Evolutionary conservation across 1,140 invertebrate genomes (phyloP).

Genomic region (Orius laevigatus): DNA sequence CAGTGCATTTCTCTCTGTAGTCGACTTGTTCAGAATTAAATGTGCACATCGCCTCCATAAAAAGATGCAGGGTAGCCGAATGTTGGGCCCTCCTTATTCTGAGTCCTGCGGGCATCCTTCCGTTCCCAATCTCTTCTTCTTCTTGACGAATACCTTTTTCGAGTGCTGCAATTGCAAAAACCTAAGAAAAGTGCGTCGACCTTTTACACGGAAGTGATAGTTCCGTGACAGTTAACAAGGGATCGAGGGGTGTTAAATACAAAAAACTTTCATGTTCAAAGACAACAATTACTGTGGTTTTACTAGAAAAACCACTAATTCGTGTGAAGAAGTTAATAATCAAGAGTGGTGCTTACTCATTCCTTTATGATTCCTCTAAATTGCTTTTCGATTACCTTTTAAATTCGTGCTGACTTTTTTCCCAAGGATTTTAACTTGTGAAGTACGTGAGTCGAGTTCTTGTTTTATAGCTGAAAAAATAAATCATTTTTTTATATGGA

Average conservation of each 20-base stretch:
- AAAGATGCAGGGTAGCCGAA: conserved; percentile 19
- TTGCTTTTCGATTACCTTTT: conserved; percentile 17
- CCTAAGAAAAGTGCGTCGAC: background rate
- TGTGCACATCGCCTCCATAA: conserved; percentile 21
- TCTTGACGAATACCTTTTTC: conserved; percentile 21
- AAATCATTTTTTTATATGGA: too few relatives aligned
- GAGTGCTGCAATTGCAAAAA: conserved; percentile 15
- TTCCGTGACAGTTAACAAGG: too few relatives aligned
- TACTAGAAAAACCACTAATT: background rate
- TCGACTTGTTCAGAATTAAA: conserved; percentile 22
- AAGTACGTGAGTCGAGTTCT: conserved; percentile 18
- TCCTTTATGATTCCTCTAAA: background rate
- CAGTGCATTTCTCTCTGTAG: conserved; percentile 23
- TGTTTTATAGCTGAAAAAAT: conserved; percentile 19
- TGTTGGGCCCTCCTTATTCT: conserved; percentile 22
- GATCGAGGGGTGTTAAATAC: background rate
- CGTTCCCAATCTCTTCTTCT: conserved; percentile 18
- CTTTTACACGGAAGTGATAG: too few relatives aligned
- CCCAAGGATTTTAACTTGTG: conserved; percentile 20
- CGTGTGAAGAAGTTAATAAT: background rate
- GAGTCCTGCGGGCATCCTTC: conserved; percentile 17
- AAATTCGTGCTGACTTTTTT: conserved; percentile 19
- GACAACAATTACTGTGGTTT: background rate
- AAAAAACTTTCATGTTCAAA: background rate
- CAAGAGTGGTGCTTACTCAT: too few relatives aligned